Evolutionary conservation across 2,888 invertebrate species (phyloP).

Genomic region (Crematogaster levior): DNA sequence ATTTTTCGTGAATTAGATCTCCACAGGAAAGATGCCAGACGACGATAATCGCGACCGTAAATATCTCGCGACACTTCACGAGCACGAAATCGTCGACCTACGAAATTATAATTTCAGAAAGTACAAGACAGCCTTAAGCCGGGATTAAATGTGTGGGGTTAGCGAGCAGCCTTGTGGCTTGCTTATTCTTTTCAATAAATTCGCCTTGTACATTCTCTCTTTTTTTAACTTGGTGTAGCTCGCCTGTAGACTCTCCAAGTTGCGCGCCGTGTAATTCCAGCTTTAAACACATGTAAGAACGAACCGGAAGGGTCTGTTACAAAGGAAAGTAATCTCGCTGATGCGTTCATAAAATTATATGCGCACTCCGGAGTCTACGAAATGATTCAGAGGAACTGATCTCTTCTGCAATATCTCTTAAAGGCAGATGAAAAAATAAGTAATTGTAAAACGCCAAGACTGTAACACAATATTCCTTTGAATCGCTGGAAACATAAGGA

Average conservation of each 20-base stretch:
- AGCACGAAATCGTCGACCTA: background rate
- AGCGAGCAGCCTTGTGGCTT: no score
- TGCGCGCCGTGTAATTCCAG: no score
- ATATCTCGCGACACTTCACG: conserved; percentile 16
- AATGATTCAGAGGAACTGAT: conserved; percentile 9
- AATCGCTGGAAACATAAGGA: background rate
- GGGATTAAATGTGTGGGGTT: no score
- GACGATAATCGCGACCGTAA: conserved; percentile 32
- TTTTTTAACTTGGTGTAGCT: no score
- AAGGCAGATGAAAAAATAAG: background rate
- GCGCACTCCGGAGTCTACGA: background rate
- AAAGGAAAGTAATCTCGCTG: conserved; percentile 45
- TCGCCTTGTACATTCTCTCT: no score
- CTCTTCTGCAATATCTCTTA: conserved; percentile 12
- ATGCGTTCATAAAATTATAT: conserved; percentile 43
- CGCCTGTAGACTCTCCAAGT: no score
- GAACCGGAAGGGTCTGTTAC: background rate
- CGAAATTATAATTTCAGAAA: conserved; percentile 38
- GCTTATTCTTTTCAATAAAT: no score
- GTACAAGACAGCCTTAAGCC: conserved; percentile 15
- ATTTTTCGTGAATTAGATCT: conserved; percentile 1
- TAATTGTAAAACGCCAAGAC: conserved; percentile 19
- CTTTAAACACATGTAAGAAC: conserved; percentile 10
- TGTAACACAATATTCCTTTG: background rate
- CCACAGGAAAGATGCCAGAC: background rate